Conservation (phyloP, 2,113 vertebrate genomes). For the Bufo gargarizans region DNA sequence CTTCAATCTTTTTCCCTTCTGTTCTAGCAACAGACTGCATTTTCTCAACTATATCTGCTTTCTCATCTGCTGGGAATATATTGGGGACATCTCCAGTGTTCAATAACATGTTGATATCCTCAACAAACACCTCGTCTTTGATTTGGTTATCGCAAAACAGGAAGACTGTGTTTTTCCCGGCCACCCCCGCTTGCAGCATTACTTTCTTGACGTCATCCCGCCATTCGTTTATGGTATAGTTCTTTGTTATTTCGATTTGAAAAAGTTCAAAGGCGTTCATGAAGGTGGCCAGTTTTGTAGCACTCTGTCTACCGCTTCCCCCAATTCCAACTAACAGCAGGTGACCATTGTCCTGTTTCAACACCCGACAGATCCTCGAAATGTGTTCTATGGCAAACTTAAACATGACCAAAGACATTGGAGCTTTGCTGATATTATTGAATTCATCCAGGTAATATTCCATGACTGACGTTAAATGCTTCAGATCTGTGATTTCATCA, state of each 20-base stretch:
- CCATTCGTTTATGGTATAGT: conserved; percentile 82
- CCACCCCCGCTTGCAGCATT: conserved; percentile 82
- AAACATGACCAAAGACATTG: conserved; percentile 93
- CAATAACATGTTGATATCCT: conserved; percentile 91
- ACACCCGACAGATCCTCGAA: conserved; percentile 87
- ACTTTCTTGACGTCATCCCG: conserved; percentile 86
- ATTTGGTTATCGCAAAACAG: conserved; percentile 88
- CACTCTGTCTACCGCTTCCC: conserved; percentile 86
- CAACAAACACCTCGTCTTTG: conserved; percentile 87
- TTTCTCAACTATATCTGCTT: conserved; percentile 87
- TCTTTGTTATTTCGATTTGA: conserved; percentile 89
- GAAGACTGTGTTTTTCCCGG: conserved; percentile 78
- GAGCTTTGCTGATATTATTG: conserved; percentile 87
- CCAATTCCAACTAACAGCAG: conserved; percentile 86
- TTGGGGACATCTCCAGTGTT: conserved; percentile 91
- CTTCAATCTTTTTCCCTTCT: conserved; percentile 81
- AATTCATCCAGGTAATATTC: conserved; percentile 87
- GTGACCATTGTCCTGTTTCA: conserved; percentile 90
- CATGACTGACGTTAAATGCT: conserved; percentile 79
- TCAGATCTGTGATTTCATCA: conserved; percentile 86
- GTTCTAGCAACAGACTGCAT: conserved; percentile 79
- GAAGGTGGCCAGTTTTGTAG: conserved; percentile 84
- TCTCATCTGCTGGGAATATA: conserved; percentile 88
- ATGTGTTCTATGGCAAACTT: conserved; percentile 91
- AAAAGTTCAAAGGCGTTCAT: conserved; percentile 84